Evolutionary conservation across 2,113 vertebrate genomes (phyloP).

Genomic region (Dinomys branickii): DNA sequence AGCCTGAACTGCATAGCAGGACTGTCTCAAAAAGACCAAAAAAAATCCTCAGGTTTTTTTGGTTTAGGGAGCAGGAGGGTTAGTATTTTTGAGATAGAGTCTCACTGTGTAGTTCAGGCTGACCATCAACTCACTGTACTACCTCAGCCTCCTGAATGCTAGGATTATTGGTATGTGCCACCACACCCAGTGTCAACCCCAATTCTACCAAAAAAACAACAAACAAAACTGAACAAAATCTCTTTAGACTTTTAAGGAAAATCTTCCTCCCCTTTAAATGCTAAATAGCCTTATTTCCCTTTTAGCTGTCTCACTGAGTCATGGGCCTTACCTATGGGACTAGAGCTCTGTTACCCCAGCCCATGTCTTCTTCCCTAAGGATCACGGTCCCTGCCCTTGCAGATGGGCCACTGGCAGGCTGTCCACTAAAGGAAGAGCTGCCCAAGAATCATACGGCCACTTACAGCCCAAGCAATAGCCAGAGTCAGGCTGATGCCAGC

Average conservation of each 20-base stretch:
- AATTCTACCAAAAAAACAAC: not conserved
- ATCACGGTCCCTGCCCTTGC: not conserved
- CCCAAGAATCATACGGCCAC: not conserved
- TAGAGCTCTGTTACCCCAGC: not conserved
- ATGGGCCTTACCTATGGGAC: not conserved
- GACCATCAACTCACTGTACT: not conserved
- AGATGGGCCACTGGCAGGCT: not conserved
- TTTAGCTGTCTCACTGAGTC: conserved; percentile 19
- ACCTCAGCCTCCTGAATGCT: not conserved
- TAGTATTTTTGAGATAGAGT: not conserved
- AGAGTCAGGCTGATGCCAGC: not conserved
- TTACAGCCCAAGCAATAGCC: conserved; percentile 21
- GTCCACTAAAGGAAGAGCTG: not conserved
- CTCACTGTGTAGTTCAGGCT: not conserved
- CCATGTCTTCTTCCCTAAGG: not conserved
- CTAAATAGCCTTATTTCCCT: not conserved
- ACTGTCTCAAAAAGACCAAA: too few species aligned
- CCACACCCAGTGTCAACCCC: not conserved
- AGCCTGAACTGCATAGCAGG: too few species aligned
- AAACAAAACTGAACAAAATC: not conserved
- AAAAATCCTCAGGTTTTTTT: not conserved
- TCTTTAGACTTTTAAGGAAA: conserved; percentile 53
- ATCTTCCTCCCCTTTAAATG: conserved; percentile 47
- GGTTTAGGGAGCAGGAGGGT: not conserved
- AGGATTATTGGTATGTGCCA: not conserved